Evolutionary conservation across 2,113 vertebrate species (phyloP), one percentile per base, ranked within the genome.

Genomic region (Leptodactylus fuscus): DNA sequence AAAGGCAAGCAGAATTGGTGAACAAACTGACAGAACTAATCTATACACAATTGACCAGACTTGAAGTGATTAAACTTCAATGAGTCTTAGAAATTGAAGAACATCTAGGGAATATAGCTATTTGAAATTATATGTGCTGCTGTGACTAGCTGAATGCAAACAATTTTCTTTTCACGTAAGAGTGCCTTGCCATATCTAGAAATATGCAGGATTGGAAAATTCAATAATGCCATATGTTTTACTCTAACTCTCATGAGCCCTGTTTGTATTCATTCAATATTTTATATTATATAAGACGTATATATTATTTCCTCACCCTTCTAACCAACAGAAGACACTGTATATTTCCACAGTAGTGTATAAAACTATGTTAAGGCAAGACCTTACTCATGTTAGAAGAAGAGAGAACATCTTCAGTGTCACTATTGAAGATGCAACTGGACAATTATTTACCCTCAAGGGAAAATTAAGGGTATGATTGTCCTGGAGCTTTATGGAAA

Each of bases 111-210:
- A 67, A 67, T 67, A 67, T 18, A 67, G 62, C 27, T 29, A 67
- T 67, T 67, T 67, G 13, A 34, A 67, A 67, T 7, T 6, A 34
- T 67, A 67, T 6, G 5, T 67, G 13, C 12, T 65, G 60, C 32
- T 65, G 58, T 62, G 58, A 62, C 58, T 62, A 62, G 58, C 10
- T 62, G 27, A 65, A 65, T 65, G 60, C 60, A 32, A 65, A 65
- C 60, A 65, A 29, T 32, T 15, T 32, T 32, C 60, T 32, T 32
- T 65, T 65, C 60, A 65, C 16, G 16, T 34, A 67, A 67, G 62
- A 67, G 62, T 34, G 12, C 34, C 29, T 34, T 34, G 18, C 1
- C 13, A 32, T 65, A 9, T 5, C 12, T 32, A 32, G 60, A 65
- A 22, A 32, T 65, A 65, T 65, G 29, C 32, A 16, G 8, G 0